Conservation (phyloP, 1,140 invertebrate species). For the Sarcophaga peregrina region DNA sequence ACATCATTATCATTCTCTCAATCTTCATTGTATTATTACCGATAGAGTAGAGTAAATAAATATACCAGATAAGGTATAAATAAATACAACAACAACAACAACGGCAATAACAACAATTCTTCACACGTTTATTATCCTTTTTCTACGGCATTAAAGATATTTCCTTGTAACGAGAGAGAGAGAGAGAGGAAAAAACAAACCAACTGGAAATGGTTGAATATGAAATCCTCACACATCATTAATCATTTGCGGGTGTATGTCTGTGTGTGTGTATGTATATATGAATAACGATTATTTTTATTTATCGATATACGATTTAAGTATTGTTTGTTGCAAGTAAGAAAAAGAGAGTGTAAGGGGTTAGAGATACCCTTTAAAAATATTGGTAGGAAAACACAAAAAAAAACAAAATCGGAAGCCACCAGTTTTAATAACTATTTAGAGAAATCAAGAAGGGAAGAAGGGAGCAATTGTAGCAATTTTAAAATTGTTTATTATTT, state of each 20-base stretch:
- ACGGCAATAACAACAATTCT: slow-evolving; percentile 10
- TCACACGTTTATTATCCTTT: slow-evolving; percentile 27
- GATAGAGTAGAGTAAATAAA: neutral
- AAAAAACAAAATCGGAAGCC: no score
- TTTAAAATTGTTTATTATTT: neutral
- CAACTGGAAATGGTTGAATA: neutral
- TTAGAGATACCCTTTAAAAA: no score
- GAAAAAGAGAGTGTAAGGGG: no score
- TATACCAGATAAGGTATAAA: slow-evolving; percentile 17
- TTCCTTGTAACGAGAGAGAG: neutral
- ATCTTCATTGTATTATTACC: neutral
- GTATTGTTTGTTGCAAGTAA: no score
- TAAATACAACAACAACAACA: neutral
- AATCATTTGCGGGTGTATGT: slow-evolving; percentile 5
- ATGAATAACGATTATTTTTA: neutral
- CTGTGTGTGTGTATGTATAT: neutral
- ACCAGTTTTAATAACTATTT: no score
- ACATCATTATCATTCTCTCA: no score
- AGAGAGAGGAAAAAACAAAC: neutral
- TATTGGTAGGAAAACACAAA: no score
- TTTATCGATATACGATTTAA: no score
- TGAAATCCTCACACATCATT: slow-evolving; percentile 32
- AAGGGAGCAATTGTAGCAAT: no score
- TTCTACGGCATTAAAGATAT: neutral
- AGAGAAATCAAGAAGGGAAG: no score